Conservation (phyloP, 64 coral and sea anemone genomes). For the Porites lutea region DNA sequence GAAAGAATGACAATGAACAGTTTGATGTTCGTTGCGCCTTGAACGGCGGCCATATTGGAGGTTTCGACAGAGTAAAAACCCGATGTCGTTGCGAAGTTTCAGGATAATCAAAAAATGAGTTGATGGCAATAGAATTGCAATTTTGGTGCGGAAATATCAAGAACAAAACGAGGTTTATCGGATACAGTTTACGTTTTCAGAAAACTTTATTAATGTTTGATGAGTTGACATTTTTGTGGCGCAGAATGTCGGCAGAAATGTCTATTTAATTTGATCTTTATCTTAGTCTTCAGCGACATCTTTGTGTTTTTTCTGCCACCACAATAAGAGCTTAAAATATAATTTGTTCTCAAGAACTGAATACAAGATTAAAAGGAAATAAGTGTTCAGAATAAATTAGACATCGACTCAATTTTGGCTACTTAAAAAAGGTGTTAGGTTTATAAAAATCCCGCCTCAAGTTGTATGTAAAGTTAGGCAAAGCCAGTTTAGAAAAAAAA, state of each 20-base stretch:
- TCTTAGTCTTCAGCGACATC: not conserved
- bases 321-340: not conserved
- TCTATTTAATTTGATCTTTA: not conserved
- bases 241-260: not conserved
- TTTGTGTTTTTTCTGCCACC: not conserved
- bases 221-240: not conserved
- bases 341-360: no score
- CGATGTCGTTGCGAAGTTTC: no score
- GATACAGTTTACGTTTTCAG: not conserved
- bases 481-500: no score
- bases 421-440: no score
- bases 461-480: no score
- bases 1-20: not conserved
- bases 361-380: no score
- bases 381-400: no score
- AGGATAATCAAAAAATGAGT: not conserved
- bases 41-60: not conserved
- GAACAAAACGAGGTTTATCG: not conserved
- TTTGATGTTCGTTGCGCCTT: no score
- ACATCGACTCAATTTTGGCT: no score
- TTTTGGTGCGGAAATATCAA: not conserved
- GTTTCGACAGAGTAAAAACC: not conserved
- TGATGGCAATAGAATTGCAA: not conserved
- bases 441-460: no score
- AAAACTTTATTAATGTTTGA: slow-evolving; percentile 16